Evolutionary conservation across 2,113 vertebrate genomes (phyloP), one percentile per base, ranked within the genome.

Genomic region (Mesembrinibis cayennensis): DNA sequence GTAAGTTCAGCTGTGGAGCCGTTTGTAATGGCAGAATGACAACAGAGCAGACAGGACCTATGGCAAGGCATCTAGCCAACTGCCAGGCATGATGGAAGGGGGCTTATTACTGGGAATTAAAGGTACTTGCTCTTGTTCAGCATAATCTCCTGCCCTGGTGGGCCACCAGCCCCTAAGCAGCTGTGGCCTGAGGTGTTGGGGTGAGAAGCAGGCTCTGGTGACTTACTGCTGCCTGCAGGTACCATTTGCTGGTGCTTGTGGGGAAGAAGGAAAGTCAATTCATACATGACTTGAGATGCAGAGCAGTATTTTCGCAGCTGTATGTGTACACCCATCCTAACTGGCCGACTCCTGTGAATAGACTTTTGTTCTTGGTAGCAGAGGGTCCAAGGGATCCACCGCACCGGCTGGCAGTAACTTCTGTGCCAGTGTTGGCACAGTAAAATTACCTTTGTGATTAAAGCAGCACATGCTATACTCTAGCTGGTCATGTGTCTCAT

Each of bases 181-280:
- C 47, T 55, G 34, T 67, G 80, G 90, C 61, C n/a, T 18, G 38
- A 76, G 44, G 90, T 65, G 38, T 12, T 1, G 0, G 25, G 29
- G 26, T 3, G 22, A 50, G 44, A 65, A 62, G 45, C 0, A 0
- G 32, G 58, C 32, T 38, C 49, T 36, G 53, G 30, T 73, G 50
- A 59, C 63, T 76, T 62, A 10, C 7, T 65, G 55, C 66, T 80
- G 66, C 61, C 73, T 67, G 52, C 65, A 71, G 73, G 47, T 85
- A 9, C 47, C 19, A 3, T 77, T 76, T 40, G 55, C n/a, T 76
- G 45, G 15, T 45, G 45, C 59, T 62, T 47, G 30, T 34, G 22
- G 34, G 32, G 47, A 61, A n/a, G 47, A 82, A 61, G 44, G 47
- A 45, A 70, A 79, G 63, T 77, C 44, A 70, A 50, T 67, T 92